Evolutionary conservation across 2,888 invertebrate species (phyloP).

Genomic region (Bombylius discolor): DNA sequence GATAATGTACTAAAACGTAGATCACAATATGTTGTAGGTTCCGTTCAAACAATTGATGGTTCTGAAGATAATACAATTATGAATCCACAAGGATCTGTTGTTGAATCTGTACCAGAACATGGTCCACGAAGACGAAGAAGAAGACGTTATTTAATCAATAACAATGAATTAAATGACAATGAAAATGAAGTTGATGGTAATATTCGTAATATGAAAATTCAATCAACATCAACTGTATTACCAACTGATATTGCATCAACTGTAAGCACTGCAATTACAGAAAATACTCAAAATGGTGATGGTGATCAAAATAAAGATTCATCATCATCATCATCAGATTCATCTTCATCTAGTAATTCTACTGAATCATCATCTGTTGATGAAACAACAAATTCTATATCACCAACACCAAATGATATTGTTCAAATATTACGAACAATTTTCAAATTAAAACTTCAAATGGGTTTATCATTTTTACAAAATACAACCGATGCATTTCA

Average conservation of each 20-base stretch:
- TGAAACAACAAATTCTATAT: not conserved
- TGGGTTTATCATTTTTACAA: slow-evolving; percentile 54
- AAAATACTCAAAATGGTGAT: slow-evolving; percentile 6
- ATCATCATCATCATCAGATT: slow-evolving; percentile 2
- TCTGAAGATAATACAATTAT: slow-evolving; percentile 2
- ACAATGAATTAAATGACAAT: slow-evolving; percentile 37
- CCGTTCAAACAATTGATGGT: slow-evolving; percentile 26
- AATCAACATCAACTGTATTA: not conserved
- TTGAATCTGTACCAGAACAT: slow-evolving; percentile 51
- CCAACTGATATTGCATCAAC: not conserved
- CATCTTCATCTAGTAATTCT: slow-evolving; percentile 10
- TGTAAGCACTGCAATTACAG: not conserved
- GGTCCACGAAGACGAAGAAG: slow-evolving; percentile 43
- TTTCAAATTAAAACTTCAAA: slow-evolving; percentile 52
- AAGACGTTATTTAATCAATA: slow-evolving; percentile 16
- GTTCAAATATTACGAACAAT: slow-evolving; percentile 48
- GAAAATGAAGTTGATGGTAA: slow-evolving; percentile 41
- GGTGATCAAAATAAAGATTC: not conserved
- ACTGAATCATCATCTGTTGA: slow-evolving; percentile 8
- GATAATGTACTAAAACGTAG: slow-evolving; percentile 20
- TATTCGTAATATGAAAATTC: not conserved
- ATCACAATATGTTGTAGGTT: slow-evolving; percentile 53
- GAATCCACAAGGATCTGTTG: slow-evolving; percentile 34
- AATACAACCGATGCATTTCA: slow-evolving; percentile 54
- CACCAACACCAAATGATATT: slow-evolving; percentile 4